These are phyloP conservation scores for Aporrectodea caliginosa DNA, from an alignment of 1,140 invertebrate species.

Conservation along the genomic window DNA sequence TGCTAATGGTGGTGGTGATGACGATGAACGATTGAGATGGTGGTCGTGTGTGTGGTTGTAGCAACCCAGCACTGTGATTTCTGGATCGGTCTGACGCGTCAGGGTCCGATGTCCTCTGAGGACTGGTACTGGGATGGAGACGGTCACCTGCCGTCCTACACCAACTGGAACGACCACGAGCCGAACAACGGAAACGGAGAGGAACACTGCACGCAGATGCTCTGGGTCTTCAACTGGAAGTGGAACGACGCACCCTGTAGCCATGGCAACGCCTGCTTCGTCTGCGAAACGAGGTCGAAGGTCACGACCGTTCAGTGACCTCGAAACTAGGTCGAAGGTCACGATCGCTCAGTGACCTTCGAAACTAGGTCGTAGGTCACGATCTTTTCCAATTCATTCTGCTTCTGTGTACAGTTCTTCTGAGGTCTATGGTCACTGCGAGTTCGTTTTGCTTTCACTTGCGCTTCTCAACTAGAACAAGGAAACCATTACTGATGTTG, in stretches of 20 bases:
- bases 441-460: too few relatives aligned
- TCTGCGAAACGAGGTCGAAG: slow-evolving; percentile 13
- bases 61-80: slow-evolving; percentile 25
- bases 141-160: slow-evolving; percentile 1
- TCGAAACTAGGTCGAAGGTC: too few relatives aligned
- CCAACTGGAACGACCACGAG: slow-evolving; percentile 27
- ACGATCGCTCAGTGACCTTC: too few relatives aligned
- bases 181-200: slow-evolving; percentile 28
- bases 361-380: too few relatives aligned
- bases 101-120: not conserved
- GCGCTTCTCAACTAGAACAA: too few relatives aligned
- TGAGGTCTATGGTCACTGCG: too few relatives aligned
- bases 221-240: slow-evolving; percentile 27
- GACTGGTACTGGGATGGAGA: slow-evolving; percentile 23
- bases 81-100: slow-evolving; percentile 15
- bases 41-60: too few relatives aligned
- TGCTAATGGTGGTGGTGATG: too few relatives aligned
- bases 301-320: not conserved
- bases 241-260: slow-evolving; percentile 29
- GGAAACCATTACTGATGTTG: too few relatives aligned
- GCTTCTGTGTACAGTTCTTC: too few relatives aligned
- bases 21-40: too few relatives aligned
- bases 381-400: too few relatives aligned
- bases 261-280: slow-evolving; percentile 25
- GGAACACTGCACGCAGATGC: slow-evolving; percentile 27